These are phyloP conservation scores for Mormoops blainvillei DNA, from an alignment of 2,113 vertebrate species.

Conservation along the genomic window DNA sequence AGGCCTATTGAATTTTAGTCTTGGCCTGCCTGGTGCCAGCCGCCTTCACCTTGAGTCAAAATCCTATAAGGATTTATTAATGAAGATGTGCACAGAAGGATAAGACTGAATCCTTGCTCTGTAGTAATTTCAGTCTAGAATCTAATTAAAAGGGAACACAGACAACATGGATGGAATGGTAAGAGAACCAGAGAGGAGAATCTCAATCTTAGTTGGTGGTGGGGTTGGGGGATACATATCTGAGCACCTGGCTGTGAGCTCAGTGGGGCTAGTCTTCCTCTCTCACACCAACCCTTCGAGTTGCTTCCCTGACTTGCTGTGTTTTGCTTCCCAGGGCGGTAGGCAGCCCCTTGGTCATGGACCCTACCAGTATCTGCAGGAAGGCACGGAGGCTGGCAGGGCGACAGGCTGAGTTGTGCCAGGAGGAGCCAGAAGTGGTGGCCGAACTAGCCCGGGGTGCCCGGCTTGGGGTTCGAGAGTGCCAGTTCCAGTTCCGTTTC, in stretches of 20 bases:
- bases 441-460: conserved; percentile 94
- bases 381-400: conserved; percentile 94
- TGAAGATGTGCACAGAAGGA: background rate
- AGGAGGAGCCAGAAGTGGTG: conserved; percentile 95
- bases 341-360: conserved; percentile 97
- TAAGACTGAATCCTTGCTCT: background rate
- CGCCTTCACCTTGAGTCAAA: background rate
- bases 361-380: conserved; percentile 97
- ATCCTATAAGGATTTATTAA: background rate
- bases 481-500: conserved; percentile 97
- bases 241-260: background rate
- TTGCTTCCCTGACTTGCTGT: conserved; percentile 63
- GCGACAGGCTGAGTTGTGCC: conserved; percentile 95
- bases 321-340: conserved; percentile 89
- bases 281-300: background rate
- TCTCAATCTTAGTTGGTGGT: background rate
- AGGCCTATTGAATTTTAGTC: conserved; percentile 1
- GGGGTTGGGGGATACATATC: background rate
- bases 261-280: too few species aligned
- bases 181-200: background rate
- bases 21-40: background rate
- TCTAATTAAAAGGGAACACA: background rate
- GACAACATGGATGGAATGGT: background rate
- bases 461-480: conserved; percentile 92
- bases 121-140: background rate